Percentiles rank a stretch among this genome's conserved stretches.
These are phyloP conservation scores for Melinopterus prodromus DNA, from an alignment of 2,888 invertebrate species.

Conservation along the genomic window DNA sequence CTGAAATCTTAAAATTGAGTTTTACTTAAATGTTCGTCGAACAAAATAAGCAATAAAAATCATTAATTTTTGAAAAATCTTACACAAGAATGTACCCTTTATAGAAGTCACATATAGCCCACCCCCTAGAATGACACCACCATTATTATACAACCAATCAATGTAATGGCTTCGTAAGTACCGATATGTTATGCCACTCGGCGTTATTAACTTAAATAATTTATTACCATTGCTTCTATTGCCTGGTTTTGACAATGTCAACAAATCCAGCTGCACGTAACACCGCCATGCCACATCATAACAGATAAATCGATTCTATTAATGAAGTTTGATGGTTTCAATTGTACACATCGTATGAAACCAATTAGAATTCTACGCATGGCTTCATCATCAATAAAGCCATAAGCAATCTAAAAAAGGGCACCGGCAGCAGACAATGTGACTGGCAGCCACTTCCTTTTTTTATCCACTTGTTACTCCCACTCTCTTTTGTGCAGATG, in stretches of 20 bases:
- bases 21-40: too few species aligned
- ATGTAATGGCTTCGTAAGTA: not conserved
- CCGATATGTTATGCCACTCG: not conserved
- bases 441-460: not conserved
- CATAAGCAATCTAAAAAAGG: not conserved
- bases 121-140: not conserved
- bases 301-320: not conserved
- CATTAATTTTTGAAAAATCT: too few species aligned
- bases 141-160: not conserved
- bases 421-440: not conserved
- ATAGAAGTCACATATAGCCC: not conserved
- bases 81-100: too few species aligned
- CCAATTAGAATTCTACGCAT: not conserved
- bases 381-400: not conserved
- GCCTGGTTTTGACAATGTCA: not conserved
- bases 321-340: not conserved
- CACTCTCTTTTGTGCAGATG: not conserved
- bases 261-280: not conserved
- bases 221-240: not conserved
- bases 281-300: not conserved
- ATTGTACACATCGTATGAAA: not conserved
- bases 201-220: not conserved
- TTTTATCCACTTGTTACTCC: constrained; percentile 1
- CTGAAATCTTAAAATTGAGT: too few species aligned
- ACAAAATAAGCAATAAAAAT: too few species aligned